Evolutionary conservation across 2,797 vertebrate genomes (phyloP), one percentile per base, ranked within the genome.

Genomic region (Eptatretus atami): DNA sequence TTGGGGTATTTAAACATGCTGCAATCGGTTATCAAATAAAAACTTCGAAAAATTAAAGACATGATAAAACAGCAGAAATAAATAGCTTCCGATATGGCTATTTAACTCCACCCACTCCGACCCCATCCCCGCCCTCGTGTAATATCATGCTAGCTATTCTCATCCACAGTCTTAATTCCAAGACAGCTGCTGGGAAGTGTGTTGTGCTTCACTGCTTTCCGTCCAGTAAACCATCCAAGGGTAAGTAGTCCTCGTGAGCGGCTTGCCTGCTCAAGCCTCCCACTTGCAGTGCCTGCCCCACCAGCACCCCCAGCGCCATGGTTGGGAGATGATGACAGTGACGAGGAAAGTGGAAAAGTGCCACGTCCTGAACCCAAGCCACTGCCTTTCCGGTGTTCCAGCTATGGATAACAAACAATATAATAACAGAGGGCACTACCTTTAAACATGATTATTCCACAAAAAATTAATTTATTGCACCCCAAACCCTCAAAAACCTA

Each of bases 101-200:
- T 44, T 44, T 44, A 44, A 44, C 31, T 8, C 31, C 31, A 44
- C 31, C 19, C 19, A 19, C 2, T 19, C 19, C 19, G 19, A 19
- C 19, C 31, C 31, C 31, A 44, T 44, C 31, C 31, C 31, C 6
- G 31, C 4, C 31, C 31, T 5, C 4, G 31, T 4, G 4, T 4
- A 44, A 44, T 44, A 44, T 8, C 9, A 61, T n/a, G 57, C 57
- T 61, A 61, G 25, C 25, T 61, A 25, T 25, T 12, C n/a, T 61
- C 25, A n/a, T 25, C 57, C 57, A 61, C n/a, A 61, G 57, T n/a
- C 15, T n/a, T 61, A 10, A 61, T 61, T n/a, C 57, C 25, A 25
- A 61, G 25, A 25, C 57, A 61, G 57, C n/a, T 25, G n/a, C 57
- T 25, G 25, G 57, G 57, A 61, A 61, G 57, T n/a, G 57, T 61